Conservation (phyloP, 2,797 vertebrate genomes). For the Micromesistius poutassou region DNA sequence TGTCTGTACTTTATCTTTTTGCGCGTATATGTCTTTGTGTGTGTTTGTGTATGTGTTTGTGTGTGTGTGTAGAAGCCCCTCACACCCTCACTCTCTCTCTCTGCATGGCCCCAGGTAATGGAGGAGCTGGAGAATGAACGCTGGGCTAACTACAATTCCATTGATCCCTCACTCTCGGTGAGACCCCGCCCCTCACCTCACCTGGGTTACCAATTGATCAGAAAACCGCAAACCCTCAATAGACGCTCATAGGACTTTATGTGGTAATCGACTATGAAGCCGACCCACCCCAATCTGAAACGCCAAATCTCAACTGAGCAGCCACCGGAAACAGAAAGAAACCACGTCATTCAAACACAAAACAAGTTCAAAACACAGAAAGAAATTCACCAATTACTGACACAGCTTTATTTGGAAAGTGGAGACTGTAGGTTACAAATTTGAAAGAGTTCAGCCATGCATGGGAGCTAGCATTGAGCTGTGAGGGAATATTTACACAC, state of each 20-base stretch:
- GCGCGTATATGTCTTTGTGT: neutral
- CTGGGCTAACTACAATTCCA: conserved; percentile 88
- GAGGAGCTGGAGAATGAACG: conserved; percentile 96
- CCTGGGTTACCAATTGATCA: conserved; percentile 21
- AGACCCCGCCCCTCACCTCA: conserved; percentile 56
- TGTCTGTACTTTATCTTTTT: neutral
- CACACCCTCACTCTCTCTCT: conserved; percentile 40
- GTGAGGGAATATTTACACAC: neutral
- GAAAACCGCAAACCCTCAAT: conserved; percentile 18
- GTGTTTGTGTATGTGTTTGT: neutral
- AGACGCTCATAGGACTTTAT: neutral
- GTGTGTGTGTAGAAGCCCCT: conserved; percentile 6
- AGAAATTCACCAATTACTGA: neutral
- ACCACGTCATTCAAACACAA: neutral
- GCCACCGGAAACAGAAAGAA: neutral
- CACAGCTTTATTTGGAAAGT: neutral
- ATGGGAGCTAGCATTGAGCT: neutral
- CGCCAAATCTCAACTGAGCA: neutral
- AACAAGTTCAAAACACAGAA: neutral
- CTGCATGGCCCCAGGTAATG: conserved; percentile 89
- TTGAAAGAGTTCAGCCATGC: neutral
- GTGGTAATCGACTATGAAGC: neutral
- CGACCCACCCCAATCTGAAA: neutral
- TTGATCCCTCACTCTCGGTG: conserved; percentile 88
- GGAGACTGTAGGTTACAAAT: neutral